Conservation (phyloP, 2,113 vertebrate species). For the Sarotherodon lohbergeri region DNA sequence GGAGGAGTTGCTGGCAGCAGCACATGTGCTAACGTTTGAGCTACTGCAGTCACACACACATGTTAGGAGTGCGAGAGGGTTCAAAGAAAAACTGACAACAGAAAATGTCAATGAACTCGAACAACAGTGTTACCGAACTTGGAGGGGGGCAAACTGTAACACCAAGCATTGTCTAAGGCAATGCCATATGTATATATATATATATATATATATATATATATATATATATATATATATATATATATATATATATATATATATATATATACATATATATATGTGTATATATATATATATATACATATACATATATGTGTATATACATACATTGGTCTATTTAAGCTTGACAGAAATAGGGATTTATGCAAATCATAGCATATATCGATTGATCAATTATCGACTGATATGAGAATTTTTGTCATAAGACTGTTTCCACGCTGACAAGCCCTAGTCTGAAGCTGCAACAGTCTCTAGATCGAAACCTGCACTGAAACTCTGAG, state of each 20-base stretch:
- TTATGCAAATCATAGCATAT: not conserved
- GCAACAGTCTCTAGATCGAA: not conserved
- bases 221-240: too few relatives aligned
- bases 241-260: too few relatives aligned
- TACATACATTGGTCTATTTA: too few relatives aligned
- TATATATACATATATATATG: too few relatives aligned
- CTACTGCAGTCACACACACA: not conserved
- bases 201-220: rapidly evolving
- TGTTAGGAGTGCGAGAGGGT: not conserved
- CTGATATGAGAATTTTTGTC: not conserved
- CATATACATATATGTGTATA: too few relatives aligned
- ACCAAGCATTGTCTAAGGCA: not conserved
- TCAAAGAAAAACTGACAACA: not conserved
- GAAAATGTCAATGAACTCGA: not conserved
- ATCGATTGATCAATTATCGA: not conserved
- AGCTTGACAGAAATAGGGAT: too few relatives aligned
- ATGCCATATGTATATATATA: not conserved
- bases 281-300: too few relatives aligned
- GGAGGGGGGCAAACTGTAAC: not conserved
- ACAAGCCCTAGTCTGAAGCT: not conserved
- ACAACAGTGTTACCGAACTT: not conserved
- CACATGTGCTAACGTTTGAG: not conserved
- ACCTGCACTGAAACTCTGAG: not conserved
- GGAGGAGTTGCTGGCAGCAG: not conserved
- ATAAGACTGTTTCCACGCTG: not conserved